phyloP scores from a whole-genome alignment of 2,888 invertebrate genomes.

The Amiota communis region DNA sequence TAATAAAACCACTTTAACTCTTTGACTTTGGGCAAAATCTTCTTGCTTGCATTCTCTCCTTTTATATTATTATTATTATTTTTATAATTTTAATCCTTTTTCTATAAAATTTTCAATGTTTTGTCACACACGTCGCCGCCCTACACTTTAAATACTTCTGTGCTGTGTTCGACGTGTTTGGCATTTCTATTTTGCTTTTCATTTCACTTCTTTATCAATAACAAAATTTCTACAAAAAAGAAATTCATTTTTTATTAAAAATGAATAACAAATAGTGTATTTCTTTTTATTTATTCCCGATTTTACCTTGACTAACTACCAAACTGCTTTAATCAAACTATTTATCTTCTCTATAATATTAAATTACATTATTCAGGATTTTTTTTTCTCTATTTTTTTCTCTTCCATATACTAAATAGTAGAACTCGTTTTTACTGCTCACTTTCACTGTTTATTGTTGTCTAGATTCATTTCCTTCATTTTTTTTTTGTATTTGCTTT shows the following conservation, averaged over 20 bases:
- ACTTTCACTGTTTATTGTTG: too few relatives aligned
- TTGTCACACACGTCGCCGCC: conserved; percentile 17
- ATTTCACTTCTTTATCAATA: conserved; percentile 31
- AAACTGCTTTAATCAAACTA: conserved; percentile 62
- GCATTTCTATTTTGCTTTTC: conserved; percentile 30
- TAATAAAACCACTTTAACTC: not conserved
- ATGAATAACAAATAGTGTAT: not conserved
- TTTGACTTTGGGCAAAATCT: not conserved
- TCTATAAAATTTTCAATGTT: not conserved
- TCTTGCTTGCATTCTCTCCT: not conserved
- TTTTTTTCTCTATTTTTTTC: too few relatives aligned
- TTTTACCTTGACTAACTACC: conserved; percentile 66
- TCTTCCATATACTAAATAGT: too few relatives aligned
- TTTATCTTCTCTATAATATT: not conserved
- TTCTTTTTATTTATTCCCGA: conserved; percentile 34
- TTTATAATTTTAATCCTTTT: not conserved
- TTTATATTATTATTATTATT: not conserved
- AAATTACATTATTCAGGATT: too few relatives aligned
- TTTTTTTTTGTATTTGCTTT: too few relatives aligned
- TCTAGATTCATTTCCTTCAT: too few relatives aligned
- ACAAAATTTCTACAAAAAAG: not conserved
- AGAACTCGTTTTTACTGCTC: too few relatives aligned
- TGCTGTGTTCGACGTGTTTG: not conserved
- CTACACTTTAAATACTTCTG: conserved; percentile 30
- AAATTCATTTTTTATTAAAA: not conserved